phyloP scores from a whole-genome alignment of 2,888 invertebrate species.

The Hylaea fasciaria region DNA sequence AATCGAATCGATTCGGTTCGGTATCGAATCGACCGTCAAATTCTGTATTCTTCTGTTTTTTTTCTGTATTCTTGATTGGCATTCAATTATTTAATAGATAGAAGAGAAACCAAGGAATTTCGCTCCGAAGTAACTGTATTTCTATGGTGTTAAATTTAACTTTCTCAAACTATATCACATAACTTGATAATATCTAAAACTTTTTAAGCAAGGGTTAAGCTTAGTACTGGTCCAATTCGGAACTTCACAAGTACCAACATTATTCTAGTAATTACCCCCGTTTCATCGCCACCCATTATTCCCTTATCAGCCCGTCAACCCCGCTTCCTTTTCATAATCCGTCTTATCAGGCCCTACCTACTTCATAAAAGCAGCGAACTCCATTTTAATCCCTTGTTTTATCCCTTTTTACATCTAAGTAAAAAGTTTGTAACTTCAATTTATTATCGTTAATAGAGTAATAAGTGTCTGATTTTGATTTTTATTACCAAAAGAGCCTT shows the following conservation, averaged over 20 bases:
- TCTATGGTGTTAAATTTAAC: too few relatives aligned
- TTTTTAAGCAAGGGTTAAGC: neutral
- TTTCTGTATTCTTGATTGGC: too few relatives aligned
- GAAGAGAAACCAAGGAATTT: too few relatives aligned
- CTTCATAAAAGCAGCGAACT: conserved; percentile 73
- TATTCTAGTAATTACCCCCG: conserved; percentile 53
- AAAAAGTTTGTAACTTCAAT: conserved; percentile 64
- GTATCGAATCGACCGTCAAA: too few relatives aligned
- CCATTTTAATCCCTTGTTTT: conserved; percentile 72
- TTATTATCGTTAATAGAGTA: conserved; percentile 56
- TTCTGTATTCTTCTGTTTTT: too few relatives aligned
- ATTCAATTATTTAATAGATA: too few relatives aligned
- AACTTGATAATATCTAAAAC: neutral
- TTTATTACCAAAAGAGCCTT: conserved; percentile 19
- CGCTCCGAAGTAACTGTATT: too few relatives aligned
- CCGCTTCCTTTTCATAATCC: conserved; percentile 74
- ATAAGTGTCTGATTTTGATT: conserved; percentile 43
- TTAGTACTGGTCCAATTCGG: conserved; percentile 3
- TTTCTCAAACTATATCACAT: neutral
- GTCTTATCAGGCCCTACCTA: conserved; percentile 73
- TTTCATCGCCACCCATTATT: conserved; percentile 72
- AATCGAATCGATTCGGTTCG: too few relatives aligned
- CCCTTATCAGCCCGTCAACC: conserved; percentile 72
- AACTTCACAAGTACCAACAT: conserved; percentile 26
- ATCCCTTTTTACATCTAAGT: conserved; percentile 6